These are phyloP conservation scores for Oryzias sinensis DNA, from an alignment of 2,797 vertebrate species.

Conservation along the genomic window DNA sequence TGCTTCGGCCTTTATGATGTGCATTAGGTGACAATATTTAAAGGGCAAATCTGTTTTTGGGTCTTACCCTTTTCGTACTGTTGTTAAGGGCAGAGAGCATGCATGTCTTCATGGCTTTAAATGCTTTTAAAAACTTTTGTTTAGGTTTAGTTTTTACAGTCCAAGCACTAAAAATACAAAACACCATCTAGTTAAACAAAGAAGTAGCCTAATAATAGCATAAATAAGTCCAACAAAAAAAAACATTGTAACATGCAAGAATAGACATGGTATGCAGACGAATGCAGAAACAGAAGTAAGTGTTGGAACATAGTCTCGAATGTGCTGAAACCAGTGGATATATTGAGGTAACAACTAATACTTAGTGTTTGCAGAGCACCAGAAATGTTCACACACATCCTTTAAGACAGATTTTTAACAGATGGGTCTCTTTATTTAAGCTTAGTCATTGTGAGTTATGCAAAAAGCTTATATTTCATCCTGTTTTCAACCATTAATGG, in stretches of 20 bases:
- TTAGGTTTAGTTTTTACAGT: not conserved
- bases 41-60: slow-evolving; percentile 40
- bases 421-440: too few relatives aligned
- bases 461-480: too few relatives aligned
- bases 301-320: too few relatives aligned
- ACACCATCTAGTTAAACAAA: slow-evolving; percentile 61
- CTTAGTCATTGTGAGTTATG: too few relatives aligned
- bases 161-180: slow-evolving; percentile 41
- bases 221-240: slow-evolving; percentile 1
- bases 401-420: too few relatives aligned
- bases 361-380: too few relatives aligned
- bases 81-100: slow-evolving; percentile 18
- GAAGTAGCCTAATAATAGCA: too few relatives aligned
- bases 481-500: too few relatives aligned
- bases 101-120: slow-evolving; percentile 15
- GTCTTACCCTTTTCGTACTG: slow-evolving; percentile 20
- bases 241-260: slow-evolving; percentile 2
- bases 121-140: too few relatives aligned
- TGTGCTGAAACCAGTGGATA: too few relatives aligned
- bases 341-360: too few relatives aligned
- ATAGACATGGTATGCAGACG: slow-evolving; percentile 35
- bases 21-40: slow-evolving; percentile 26
- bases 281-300: not conserved
- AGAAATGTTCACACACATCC: too few relatives aligned
- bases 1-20: slow-evolving; percentile 8